Evolutionary conservation across 2,113 vertebrate genomes (phyloP).

Genomic region (Syrmaticus mikado): DNA sequence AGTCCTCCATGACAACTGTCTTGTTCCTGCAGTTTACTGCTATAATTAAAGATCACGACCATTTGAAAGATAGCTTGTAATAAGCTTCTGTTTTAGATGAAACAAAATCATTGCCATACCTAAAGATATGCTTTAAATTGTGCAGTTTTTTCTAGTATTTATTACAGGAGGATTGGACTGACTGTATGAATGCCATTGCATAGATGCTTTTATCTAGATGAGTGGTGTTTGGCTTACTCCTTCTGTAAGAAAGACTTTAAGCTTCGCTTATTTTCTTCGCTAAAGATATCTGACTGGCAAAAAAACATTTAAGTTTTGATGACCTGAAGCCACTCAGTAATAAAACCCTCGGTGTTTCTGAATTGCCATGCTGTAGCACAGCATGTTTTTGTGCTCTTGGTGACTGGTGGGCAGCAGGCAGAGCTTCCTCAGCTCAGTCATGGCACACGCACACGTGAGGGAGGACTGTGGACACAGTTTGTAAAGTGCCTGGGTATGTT

Average conservation of each 20-base stretch:
- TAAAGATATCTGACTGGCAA: background rate
- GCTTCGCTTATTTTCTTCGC: background rate
- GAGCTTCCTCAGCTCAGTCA: background rate
- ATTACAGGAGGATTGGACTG: background rate
- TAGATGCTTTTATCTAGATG: background rate
- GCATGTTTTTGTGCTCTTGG: background rate
- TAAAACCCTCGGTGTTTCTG: background rate
- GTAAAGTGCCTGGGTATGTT: background rate
- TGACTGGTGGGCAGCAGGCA: fast-evolving
- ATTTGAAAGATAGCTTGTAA: background rate
- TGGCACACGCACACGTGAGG: background rate
- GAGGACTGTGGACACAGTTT: background rate
- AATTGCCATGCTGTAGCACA: background rate
- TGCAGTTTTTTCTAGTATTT: background rate
- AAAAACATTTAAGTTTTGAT: background rate
- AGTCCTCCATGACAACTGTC: background rate
- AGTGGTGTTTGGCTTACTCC: background rate
- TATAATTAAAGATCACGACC: background rate
- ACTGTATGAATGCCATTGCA: background rate
- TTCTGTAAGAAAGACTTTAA: background rate
- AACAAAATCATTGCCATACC: background rate
- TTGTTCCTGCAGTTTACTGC: background rate
- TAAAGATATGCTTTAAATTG: background rate
- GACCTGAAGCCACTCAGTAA: background rate
- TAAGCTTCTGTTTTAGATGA: background rate